Base-by-base conservation (phyloP, 2,888 invertebrate species). In the Cyrtodaria siliqua region DNA sequence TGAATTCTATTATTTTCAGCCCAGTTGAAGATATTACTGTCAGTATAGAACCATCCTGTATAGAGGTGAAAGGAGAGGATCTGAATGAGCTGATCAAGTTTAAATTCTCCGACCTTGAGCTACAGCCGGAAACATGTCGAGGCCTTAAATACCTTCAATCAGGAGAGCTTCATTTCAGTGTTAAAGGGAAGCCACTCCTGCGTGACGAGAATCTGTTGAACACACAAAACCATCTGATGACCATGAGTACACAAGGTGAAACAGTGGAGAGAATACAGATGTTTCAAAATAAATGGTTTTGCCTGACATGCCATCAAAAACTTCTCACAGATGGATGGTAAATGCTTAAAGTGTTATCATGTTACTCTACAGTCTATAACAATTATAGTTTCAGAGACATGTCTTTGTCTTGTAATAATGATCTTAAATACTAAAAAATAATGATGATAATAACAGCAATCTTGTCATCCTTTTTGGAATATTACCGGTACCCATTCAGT, bases 281-380 rank as follows among this genome's bases (percentile, higher is more conserved):
- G 12, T 71, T 76, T 14, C 87, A 87, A 55, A 68, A 83, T 56
- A 80, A 81, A 47, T 87, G 88, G 76, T 86, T 62, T 59, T 89
- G 89, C 76, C 67, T 59, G 47, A 75, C 70, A 16, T 89, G 89
- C 79, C 86, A 85, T 6, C 80, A 83, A 42, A 85, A 81, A 56
- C 53, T 86, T 20, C 62, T 87, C 0, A 53, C 49, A 27, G 73
- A 79, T 50, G 44, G 76, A 50, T 61, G 83, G 80, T 79, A 70
- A 27, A 55, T 53, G 12, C 12, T 33, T 33, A n/a, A n/a, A n/a
- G n/a, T n/a, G n/a, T n/a, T n/a, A n/a, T n/a, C n/a, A n/a, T n/a
- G n/a, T n/a, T n/a, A n/a, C n/a, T n/a, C n/a, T n/a, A n/a, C n/a
- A n/a, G n/a, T n/a, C n/a, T n/a, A n/a, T n/a, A n/a, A n/a, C n/a